A percentile compares a stretch with the other conserved stretches of the same genome.
Evolutionary conservation across 35 echinoderm and acorn worm species (phyloP).

Genomic region (Ptychodera flava): DNA sequence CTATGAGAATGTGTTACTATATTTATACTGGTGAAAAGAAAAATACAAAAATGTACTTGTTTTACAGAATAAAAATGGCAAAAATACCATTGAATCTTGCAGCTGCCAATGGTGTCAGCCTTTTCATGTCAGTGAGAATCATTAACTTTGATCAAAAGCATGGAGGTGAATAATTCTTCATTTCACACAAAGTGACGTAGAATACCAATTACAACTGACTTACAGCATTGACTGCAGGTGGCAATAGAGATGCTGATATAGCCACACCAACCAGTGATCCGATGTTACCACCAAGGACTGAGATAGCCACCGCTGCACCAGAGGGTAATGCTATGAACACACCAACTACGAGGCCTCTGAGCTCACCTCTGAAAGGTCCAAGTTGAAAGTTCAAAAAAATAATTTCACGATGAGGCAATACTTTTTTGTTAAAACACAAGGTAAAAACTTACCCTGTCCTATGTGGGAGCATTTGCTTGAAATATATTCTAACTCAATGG

Average conservation of each 20-base stretch:
- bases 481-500: neutral
- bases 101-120: too few relatives aligned
- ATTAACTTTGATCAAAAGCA: too few relatives aligned
- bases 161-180: too few relatives aligned
- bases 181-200: too few relatives aligned
- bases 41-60: too few relatives aligned
- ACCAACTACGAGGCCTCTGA: slow-evolving; percentile 6
- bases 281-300: slow-evolving; percentile 7
- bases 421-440: neutral
- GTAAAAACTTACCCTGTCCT: neutral
- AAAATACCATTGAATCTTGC: too few relatives aligned
- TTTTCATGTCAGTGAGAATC: too few relatives aligned
- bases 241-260: slow-evolving; percentile 16
- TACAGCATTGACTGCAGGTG: slow-evolving; percentile 19
- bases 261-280: slow-evolving; percentile 12
- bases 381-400: neutral
- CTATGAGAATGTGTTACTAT: too few relatives aligned
- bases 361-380: slow-evolving; percentile 8
- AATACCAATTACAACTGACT: too few relatives aligned
- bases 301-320: slow-evolving; percentile 14
- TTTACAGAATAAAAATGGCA: too few relatives aligned
- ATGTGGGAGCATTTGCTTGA: neutral
- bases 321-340: slow-evolving; percentile 23
- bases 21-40: too few relatives aligned
- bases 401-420: too few relatives aligned